Evolutionary conservation across 2,797 vertebrate species (phyloP).

Genomic region (Chloroceryle amazona): DNA sequence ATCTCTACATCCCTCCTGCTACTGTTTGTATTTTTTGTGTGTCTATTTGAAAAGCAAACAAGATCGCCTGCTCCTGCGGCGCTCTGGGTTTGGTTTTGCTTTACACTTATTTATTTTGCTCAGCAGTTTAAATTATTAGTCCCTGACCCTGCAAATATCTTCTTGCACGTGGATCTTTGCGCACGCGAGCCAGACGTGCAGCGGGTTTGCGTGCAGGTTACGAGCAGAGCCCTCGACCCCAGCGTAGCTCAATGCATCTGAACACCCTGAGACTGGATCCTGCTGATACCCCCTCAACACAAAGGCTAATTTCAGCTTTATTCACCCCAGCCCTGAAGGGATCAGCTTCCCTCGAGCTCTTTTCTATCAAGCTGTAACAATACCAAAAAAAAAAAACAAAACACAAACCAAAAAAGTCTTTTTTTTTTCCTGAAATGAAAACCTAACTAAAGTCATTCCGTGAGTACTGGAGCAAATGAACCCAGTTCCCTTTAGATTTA

Average conservation of each 20-base stretch:
- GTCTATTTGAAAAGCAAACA: constrained; percentile 75
- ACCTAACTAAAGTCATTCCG: neutral
- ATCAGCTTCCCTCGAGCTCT: rapidly evolving
- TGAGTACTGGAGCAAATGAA: neutral
- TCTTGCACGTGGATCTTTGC: neutral
- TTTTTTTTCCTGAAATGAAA: neutral
- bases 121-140: constrained; percentile 62
- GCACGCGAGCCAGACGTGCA: neutral
- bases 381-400: neutral
- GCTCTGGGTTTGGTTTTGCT: constrained; percentile 33
- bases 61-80: constrained; percentile 3
- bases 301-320: neutral
- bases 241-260: neutral
- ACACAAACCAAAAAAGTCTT: neutral
- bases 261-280: neutral
- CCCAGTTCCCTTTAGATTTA: neutral
- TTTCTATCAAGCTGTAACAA: neutral
- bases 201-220: neutral
- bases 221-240: neutral
- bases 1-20: constrained; percentile 69
- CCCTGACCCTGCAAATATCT: constrained; percentile 62
- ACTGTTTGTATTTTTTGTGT: constrained; percentile 66
- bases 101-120: constrained; percentile 66
- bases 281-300: neutral
- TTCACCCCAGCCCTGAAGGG: neutral